phyloP scores from a whole-genome alignment of 2,797 vertebrate species.

The Botia almorhae region DNA sequence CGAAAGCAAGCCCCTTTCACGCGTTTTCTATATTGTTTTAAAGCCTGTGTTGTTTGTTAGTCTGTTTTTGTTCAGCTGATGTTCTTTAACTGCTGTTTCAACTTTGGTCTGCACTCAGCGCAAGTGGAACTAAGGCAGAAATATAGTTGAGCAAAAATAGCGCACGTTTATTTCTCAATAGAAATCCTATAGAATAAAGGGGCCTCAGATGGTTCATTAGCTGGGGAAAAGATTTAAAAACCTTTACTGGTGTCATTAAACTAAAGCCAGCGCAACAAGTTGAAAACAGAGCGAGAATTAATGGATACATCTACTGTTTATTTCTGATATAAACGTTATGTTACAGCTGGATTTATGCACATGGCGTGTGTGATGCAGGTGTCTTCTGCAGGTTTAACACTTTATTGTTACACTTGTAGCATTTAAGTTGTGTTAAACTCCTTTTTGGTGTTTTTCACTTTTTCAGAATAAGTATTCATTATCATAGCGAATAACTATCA shows the following conservation, averaged over 20 bases:
- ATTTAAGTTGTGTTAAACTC: no score
- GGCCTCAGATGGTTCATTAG: conserved; percentile 13
- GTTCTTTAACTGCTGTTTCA: not conserved
- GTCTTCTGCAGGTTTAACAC: not conserved
- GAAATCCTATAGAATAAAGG: not conserved
- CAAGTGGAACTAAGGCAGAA: not conserved
- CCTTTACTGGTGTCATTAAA: conserved; percentile 5
- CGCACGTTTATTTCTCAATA: not conserved
- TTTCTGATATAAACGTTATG: not conserved
- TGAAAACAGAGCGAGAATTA: conserved; percentile 11
- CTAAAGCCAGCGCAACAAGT: not conserved
- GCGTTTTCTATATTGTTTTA: not conserved
- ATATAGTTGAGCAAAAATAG: not conserved
- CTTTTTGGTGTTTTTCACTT: no score
- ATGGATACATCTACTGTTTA: not conserved
- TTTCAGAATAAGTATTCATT: no score
- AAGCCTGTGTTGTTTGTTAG: not conserved
- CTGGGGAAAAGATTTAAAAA: not conserved
- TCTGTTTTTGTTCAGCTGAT: not conserved
- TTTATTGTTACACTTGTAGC: not conserved
- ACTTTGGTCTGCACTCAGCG: not conserved
- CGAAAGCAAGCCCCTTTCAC: not conserved
- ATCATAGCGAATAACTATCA: no score
- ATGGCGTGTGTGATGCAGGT: not conserved
- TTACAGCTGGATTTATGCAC: not conserved